phyloP scores from a whole-genome alignment of 2,888 invertebrate species.

The Spicauda simplicius region DNA sequence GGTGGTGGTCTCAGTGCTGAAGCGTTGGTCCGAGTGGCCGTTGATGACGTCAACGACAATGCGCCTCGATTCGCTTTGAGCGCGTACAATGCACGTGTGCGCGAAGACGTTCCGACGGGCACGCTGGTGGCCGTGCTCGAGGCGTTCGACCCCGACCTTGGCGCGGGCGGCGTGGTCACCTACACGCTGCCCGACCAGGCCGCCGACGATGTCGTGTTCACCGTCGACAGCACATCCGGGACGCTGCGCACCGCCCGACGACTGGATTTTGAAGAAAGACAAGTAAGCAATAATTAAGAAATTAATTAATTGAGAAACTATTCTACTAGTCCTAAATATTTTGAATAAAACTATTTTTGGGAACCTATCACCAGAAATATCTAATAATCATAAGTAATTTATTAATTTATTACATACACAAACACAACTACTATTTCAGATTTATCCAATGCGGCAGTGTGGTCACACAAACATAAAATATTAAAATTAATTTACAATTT shows the following conservation, averaged over 20 bases:
- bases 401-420: too few relatives aligned
- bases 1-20: conserved; percentile 91
- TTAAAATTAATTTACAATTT: too few relatives aligned
- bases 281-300: conserved; percentile 62
- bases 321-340: too few relatives aligned
- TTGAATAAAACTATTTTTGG: too few relatives aligned
- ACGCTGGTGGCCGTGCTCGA: conserved; percentile 93
- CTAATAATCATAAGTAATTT: too few relatives aligned
- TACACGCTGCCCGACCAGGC: conserved; percentile 91
- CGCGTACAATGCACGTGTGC: conserved; percentile 91
- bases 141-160: conserved; percentile 93
- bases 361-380: too few relatives aligned
- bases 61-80: conserved; percentile 92
- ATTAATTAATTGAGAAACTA: too few relatives aligned
- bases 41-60: conserved; percentile 96
- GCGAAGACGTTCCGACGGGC: conserved; percentile 96
- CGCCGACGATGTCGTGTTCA: conserved; percentile 89
- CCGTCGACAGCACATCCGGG: conserved; percentile 93
- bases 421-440: too few relatives aligned
- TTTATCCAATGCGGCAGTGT: too few relatives aligned
- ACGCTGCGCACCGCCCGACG: conserved; percentile 91
- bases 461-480: too few relatives aligned
- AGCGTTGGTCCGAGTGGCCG: conserved; percentile 91
- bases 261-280: conserved; percentile 95
- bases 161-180: conserved; percentile 90